Base-by-base conservation (phyloP, 2,888 invertebrate species). In the Globia sparganii region DNA sequence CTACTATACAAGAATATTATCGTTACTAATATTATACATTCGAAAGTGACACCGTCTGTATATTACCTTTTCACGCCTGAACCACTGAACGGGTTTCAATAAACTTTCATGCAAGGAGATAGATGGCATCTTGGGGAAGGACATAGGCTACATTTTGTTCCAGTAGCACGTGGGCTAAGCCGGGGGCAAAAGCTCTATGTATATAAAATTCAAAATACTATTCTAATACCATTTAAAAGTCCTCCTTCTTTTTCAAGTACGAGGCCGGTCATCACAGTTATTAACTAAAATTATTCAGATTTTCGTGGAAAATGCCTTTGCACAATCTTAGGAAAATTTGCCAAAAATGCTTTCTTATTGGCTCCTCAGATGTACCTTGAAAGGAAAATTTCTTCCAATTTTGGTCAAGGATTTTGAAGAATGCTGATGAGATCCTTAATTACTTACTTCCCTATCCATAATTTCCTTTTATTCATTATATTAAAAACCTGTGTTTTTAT, bases 271-370 rank as follows among this genome's bases (percentile, higher is more conserved):
- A 64, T 59, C 62, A 71, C 46, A 58, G 53, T 68, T 75, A 82
- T 71, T 68, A 71, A 68, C 84, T 80, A 40, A 80, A 68, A 85
- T 70, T 75, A 75, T 84, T 75, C 40, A 80, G 80, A 59, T 84
- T 81, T 84, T 67, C n/a, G 6, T 40, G 62, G 43, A 71, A 66
- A 71, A 74, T 46, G 37, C 31, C 37, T 67, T 53, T 46, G 28
- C 31, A 43, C 28, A 66, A 70, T 84, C 56, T 66, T n/a, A 56
- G 31, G 31, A 40, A 73, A 59, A 70, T 62, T 80, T 21, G 13
- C 13, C 28, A 65, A 69, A 72, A 73, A 66, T 6, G 18, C 28
- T 37, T 70, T 46, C 31, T 59, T 82, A 71, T 68, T 75, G 53
- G 67, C 58, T 59, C 2, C 25, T 59, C 11, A 62, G n/a, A 77